Base-by-base conservation (phyloP, 2,888 invertebrate genomes). In the Trissolcus japonicus region DNA sequence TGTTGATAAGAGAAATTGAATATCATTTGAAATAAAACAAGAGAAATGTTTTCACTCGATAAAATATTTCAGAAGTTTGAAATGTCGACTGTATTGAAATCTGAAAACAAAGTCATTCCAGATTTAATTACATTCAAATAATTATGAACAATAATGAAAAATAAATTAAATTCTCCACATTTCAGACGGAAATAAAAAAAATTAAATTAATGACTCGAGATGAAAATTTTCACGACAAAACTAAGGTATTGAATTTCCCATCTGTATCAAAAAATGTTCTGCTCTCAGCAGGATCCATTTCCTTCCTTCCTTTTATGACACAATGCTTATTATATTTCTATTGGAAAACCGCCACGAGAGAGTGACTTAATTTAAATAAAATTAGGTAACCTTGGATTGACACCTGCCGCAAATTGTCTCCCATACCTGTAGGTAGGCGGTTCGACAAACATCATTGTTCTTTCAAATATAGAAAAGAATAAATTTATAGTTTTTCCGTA, bases 211-310 rank as follows among this genome's bases (percentile, higher is more conserved):
- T 59, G 59, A 43, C 25, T 16, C n/a, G 51, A 62, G 62, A 71
- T 71, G 69, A 56, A 50, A 11, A 71, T 71, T 71, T 57, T 63
- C 59, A 63, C 48, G 59, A 57, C 54, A 72, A 72, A 54, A 59
- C 16, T 16, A 2, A 59, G 50, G 13, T 69, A 51, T 29, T 21
- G 55, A 40, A 19, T 51, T 40, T 62, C 54, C 53, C 29, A 16
- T 16, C 46, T 46, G 46, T 46, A 14, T 59, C 25, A 13, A 19
- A 65, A 11, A 25, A 65, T 48, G 4, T 7, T 48, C 17, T 35
- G 11, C 13, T 50, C 55, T 17, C 62, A 62, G 62, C 56, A 61
- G 67, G 56, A 60, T 41, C 29, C 17, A 62, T 48, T 48, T 73
- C 51, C 43, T 59, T 59, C 51, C 21, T 35, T 35, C 35, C 35